Evolutionary conservation across 2,113 vertebrate species (phyloP).

Genomic region (Xyliphius kryptos): DNA sequence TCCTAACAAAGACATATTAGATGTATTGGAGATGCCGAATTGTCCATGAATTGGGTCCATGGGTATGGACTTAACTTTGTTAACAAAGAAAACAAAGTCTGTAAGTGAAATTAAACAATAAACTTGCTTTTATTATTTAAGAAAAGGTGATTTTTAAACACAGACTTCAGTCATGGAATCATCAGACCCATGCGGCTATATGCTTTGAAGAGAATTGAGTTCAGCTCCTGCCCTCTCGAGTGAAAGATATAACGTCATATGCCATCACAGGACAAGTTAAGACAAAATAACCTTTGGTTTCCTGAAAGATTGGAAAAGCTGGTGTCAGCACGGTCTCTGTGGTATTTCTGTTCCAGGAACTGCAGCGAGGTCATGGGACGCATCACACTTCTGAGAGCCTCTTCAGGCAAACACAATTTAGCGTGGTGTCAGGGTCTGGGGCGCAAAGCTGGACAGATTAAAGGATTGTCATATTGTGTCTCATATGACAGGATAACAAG

Average conservation of each 20-base stretch:
- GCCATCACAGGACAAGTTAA: conserved; percentile 42
- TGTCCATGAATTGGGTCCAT: no score
- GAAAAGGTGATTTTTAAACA: no score
- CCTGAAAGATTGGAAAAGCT: conserved; percentile 33
- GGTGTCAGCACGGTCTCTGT: conserved; percentile 30
- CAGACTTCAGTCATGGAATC: no score
- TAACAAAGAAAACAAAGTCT: no score
- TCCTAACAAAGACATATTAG: no score
- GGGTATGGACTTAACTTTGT: no score
- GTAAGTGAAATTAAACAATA: no score
- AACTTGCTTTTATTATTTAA: no score
- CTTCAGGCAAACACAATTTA: conserved; percentile 48
- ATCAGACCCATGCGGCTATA: conserved; percentile 23
- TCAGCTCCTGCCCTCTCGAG: conserved; percentile 40
- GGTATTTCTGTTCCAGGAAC: conserved; percentile 35
- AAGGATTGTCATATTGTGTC: conserved; percentile 42
- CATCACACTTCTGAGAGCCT: conserved; percentile 37
- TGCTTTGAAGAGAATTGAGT: conserved; percentile 40
- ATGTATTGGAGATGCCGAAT: no score
- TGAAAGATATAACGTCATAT: conserved; percentile 44
- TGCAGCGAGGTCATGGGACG: conserved; percentile 34
- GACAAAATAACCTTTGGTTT: conserved; percentile 31
- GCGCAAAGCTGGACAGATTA: conserved; percentile 42
- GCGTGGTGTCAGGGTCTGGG: conserved; percentile 41
- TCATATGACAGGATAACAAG: conserved; percentile 43